Conservation (phyloP, 2,888 invertebrate genomes). For the Ornithoptera priamus region DNA sequence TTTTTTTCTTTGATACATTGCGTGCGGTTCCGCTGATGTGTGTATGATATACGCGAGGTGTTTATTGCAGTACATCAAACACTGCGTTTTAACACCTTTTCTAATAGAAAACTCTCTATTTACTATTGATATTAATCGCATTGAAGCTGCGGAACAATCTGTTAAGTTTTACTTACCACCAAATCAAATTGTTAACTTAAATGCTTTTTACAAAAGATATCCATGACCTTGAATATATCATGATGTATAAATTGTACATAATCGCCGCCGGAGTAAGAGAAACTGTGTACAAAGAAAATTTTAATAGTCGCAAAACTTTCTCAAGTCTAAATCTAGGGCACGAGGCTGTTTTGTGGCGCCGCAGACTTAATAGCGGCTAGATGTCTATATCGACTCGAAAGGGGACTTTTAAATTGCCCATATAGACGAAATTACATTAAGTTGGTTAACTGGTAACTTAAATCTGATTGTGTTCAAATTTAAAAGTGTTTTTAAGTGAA, state of each 20-base stretch:
- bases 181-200: not conserved
- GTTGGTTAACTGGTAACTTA: too few species aligned
- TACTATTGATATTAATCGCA: not conserved
- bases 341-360: slow-evolving; percentile 35
- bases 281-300: slow-evolving; percentile 31
- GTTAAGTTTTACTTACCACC: too few species aligned
- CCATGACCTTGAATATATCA: not conserved
- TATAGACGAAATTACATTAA: not conserved
- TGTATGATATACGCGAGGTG: not conserved
- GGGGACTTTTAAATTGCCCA: not conserved
- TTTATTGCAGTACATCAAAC: not conserved
- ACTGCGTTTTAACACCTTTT: slow-evolving; percentile 5
- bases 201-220: not conserved
- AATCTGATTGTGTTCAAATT: too few species aligned
- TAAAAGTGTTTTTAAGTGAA: too few species aligned
- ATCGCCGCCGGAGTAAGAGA: slow-evolving; percentile 10
- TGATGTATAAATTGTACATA: not conserved
- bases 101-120: not conserved
- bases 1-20: not conserved
- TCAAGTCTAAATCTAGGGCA: slow-evolving; percentile 35
- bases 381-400: slow-evolving; percentile 13
- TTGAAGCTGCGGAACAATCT: too few species aligned
- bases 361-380: slow-evolving; percentile 21
- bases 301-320: slow-evolving; percentile 36
- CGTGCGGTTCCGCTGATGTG: not conserved